phyloP scores from a whole-genome alignment of 2,888 invertebrate genomes.

The Sericinus montela region DNA sequence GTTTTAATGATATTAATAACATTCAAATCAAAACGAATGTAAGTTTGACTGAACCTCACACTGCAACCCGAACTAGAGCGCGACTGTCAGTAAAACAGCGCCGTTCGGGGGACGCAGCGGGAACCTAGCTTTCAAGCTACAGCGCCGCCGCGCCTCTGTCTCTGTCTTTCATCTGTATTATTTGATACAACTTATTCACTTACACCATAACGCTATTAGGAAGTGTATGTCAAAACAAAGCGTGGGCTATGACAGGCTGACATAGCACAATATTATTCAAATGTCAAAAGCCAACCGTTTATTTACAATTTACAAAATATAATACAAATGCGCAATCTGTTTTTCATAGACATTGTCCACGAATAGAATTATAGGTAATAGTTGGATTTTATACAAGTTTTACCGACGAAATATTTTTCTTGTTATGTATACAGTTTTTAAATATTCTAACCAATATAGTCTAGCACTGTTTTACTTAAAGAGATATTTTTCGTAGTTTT shows the following conservation, averaged over 20 bases:
- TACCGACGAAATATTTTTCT: no score
- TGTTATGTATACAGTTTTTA: no score
- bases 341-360: background rate
- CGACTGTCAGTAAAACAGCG: slow-evolving; percentile 47
- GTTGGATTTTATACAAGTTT: no score
- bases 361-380: no score
- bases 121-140: slow-evolving; percentile 42
- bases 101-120: slow-evolving; percentile 53
- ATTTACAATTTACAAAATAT: slow-evolving; percentile 25
- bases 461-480: no score
- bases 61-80: slow-evolving; percentile 61
- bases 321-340: slow-evolving; percentile 46
- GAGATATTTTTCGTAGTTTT: no score
- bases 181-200: slow-evolving; percentile 39
- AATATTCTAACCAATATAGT: no score
- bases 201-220: slow-evolving; percentile 53
- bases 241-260: slow-evolving; percentile 55
- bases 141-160: slow-evolving; percentile 65
- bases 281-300: slow-evolving; percentile 57
- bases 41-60: slow-evolving; percentile 45
- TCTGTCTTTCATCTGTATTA: slow-evolving; percentile 33
- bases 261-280: slow-evolving; percentile 36
- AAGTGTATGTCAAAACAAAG: slow-evolving; percentile 73
- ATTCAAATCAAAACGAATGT: slow-evolving; percentile 49
- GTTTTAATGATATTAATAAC: slow-evolving; percentile 26